phyloP scores from a whole-genome alignment of 2,888 invertebrate species.

The Harpalus rufipes region DNA sequence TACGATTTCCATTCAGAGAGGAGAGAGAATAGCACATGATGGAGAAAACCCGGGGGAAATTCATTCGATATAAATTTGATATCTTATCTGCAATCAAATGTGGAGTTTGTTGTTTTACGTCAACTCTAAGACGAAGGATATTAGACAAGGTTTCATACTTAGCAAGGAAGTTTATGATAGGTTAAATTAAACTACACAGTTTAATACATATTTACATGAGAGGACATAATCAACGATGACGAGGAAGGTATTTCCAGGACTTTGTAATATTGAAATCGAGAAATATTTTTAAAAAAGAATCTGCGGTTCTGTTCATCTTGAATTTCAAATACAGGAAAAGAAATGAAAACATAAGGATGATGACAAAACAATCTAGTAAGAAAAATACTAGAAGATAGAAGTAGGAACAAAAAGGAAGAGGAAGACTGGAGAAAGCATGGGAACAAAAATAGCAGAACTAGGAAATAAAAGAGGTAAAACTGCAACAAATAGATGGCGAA shows the following conservation, averaged over 20 bases:
- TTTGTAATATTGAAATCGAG: too few species aligned
- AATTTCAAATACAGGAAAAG: too few species aligned
- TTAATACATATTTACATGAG: neutral
- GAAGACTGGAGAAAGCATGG: too few species aligned
- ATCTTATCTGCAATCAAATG: slow-evolving; percentile 63
- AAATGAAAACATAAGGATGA: too few species aligned
- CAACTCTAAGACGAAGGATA: neutral
- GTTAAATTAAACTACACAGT: neutral
- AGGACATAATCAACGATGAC: neutral
- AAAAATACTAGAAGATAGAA: too few species aligned
- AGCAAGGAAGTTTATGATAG: neutral
- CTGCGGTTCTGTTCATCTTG: too few species aligned
- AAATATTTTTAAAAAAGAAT: too few species aligned
- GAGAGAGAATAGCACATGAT: neutral
- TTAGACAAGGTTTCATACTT: neutral
- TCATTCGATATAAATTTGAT: slow-evolving; percentile 66
- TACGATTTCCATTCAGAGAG: slow-evolving; percentile 36
- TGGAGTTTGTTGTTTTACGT: slow-evolving; percentile 45
- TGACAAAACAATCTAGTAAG: too few species aligned
- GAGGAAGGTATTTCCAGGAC: neutral
- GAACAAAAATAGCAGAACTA: too few species aligned
- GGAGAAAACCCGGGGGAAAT: slow-evolving; percentile 55
- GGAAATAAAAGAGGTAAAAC: too few species aligned
- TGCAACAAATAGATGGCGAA: too few species aligned
- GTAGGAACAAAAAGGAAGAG: too few species aligned